A percentile compares a stretch with the other conserved stretches of the same genome.
Evolutionary conservation across 2,113 vertebrate genomes (phyloP).

Genomic region (Phoxinus phoxinus): DNA sequence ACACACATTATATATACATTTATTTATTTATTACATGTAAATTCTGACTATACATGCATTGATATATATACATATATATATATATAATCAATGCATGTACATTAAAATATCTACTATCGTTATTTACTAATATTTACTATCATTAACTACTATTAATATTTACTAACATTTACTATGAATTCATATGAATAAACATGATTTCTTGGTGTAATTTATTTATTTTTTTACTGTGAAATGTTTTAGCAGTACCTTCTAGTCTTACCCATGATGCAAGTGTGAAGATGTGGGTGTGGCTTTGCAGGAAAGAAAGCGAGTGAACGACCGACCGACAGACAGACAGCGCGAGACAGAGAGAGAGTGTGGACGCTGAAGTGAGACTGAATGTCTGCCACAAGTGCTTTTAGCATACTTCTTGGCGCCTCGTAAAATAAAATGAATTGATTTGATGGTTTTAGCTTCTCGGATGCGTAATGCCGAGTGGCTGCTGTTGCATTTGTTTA

Average conservation of each 20-base stretch:
- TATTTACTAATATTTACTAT: no score
- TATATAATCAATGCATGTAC: no score
- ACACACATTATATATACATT: no score
- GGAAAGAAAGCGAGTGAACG: not conserved
- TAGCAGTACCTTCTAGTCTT: no score
- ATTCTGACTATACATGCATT: not conserved
- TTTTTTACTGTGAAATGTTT: no score
- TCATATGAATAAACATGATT: not conserved
- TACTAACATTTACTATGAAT: not conserved
- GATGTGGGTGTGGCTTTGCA: conserved; percentile 26
- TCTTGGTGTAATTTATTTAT: not conserved
- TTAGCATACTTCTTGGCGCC: conserved; percentile 60
- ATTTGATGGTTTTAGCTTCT: conserved; percentile 56
- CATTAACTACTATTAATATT: no score
- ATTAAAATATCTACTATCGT: no score
- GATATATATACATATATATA: no score
- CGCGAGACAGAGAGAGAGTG: not conserved
- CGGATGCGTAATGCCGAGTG: conserved; percentile 40
- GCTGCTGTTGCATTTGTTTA: conserved; percentile 45
- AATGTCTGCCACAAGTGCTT: conserved; percentile 58
- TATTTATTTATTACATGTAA: not conserved
- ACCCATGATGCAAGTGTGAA: not conserved
- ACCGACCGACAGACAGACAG: not conserved
- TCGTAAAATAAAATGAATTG: conserved; percentile 61
- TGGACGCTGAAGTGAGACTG: conserved; percentile 49